Percentiles rank a stretch among this genome's conserved stretches.
Evolutionary conservation across 2,113 vertebrate genomes (phyloP).

Genomic region (Brachirus orientalis): DNA sequence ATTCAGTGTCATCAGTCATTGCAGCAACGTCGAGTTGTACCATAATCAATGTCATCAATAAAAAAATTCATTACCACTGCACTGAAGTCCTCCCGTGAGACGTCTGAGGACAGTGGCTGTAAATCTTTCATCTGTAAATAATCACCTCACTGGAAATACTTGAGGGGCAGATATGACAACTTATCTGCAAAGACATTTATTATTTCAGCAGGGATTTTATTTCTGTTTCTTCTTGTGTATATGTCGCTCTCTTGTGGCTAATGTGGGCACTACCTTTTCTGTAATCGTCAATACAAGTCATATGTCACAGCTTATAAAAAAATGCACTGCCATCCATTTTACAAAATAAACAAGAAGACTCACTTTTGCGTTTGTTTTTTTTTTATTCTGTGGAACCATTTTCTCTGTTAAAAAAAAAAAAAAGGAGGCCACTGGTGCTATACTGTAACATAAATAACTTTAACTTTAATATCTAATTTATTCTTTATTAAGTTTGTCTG

Average conservation of each 20-base stretch:
- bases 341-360: constrained; percentile 40
- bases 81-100: constrained; percentile 14
- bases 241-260: constrained; percentile 57
- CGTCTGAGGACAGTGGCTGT: constrained; percentile 14
- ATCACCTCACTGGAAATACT: constrained; percentile 46
- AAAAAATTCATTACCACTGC: constrained; percentile 24
- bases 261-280: constrained; percentile 19
- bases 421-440: no score
- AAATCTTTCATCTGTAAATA: constrained; percentile 52
- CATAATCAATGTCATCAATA: constrained; percentile 35
- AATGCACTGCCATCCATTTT: constrained; percentile 37
- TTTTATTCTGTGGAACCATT: no score
- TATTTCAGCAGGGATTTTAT: constrained; percentile 21
- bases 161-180: constrained; percentile 31
- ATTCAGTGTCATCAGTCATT: constrained; percentile 30
- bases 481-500: no score
- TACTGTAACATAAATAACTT: not conserved
- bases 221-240: constrained; percentile 43
- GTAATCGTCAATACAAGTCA: not conserved
- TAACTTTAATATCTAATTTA: not conserved
- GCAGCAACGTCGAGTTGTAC: constrained; percentile 60
- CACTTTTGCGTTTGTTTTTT: no score
- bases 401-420: no score
- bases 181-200: constrained; percentile 21
- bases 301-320: constrained; percentile 32